Conservation (phyloP, 2,113 vertebrate genomes). For the Campylomormyrus numenius region DNA sequence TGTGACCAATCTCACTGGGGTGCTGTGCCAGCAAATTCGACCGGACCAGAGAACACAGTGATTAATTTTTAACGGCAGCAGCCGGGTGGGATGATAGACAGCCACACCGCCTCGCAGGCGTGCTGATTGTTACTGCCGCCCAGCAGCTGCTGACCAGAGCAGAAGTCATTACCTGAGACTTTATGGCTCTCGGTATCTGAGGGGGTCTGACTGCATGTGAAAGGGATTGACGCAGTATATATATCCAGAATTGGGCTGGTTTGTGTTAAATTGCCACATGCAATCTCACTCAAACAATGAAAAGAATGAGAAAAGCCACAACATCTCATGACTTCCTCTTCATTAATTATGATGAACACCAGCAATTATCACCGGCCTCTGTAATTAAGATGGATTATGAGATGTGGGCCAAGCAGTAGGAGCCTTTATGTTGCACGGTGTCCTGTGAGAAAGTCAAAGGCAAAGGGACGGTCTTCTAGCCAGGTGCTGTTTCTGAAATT, state of each 20-base stretch:
- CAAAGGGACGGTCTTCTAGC: background rate
- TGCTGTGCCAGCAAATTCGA: slow-evolving; percentile 11
- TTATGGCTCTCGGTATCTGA: background rate
- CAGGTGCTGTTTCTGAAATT: background rate
- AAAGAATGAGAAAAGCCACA: background rate
- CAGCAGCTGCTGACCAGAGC: slow-evolving; percentile 29
- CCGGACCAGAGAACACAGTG: slow-evolving; percentile 13
- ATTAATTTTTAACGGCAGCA: slow-evolving; percentile 36
- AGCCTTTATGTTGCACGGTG: background rate
- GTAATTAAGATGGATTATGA: background rate
- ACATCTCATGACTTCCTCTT: background rate
- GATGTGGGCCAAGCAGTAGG: background rate
- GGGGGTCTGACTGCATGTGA: background rate
- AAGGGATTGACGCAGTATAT: background rate
- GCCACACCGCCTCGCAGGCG: slow-evolving; percentile 5
- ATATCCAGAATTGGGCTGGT: background rate
- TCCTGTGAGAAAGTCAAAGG: background rate
- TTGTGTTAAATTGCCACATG: background rate
- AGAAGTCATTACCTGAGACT: background rate
- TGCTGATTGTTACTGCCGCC: slow-evolving; percentile 21
- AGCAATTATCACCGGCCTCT: background rate
- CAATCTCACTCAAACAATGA: background rate
- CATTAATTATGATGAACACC: background rate
- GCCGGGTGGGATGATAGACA: slow-evolving; percentile 23
- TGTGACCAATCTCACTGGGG: slow-evolving; percentile 30